A percentile compares a stretch with the other conserved stretches of the same genome.
Conservation (phyloP, 2,888 invertebrate species). For the Epistrophella euchroma region DNA sequence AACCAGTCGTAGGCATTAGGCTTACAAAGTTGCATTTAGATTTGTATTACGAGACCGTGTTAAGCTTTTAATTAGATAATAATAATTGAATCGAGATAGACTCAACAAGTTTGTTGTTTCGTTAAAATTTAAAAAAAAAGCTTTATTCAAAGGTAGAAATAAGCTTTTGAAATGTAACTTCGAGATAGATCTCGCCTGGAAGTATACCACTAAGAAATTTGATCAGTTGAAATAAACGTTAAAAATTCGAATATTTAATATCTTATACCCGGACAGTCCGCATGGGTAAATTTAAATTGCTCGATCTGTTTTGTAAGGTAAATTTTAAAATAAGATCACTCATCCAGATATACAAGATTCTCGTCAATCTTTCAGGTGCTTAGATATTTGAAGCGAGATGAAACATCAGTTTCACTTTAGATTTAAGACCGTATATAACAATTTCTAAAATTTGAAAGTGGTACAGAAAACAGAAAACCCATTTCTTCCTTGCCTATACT, state of each 20-base stretch:
- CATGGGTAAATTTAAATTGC: no score
- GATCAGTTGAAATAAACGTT: neutral
- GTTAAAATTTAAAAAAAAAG: slow-evolving; percentile 10
- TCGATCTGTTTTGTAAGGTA: no score
- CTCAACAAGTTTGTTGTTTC: neutral
- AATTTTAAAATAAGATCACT: no score
- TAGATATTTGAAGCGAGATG: no score
- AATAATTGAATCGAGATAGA: neutral
- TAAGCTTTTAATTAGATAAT: slow-evolving; percentile 38
- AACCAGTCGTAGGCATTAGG: slow-evolving; percentile 11
- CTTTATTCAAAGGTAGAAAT: neutral
- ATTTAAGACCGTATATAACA: no score
- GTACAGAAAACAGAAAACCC: no score
- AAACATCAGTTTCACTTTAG: no score
- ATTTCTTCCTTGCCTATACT: no score
- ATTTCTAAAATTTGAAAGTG: no score
- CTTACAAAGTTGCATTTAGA: slow-evolving; percentile 17
- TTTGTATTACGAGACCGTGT: neutral
- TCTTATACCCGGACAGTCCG: no score
- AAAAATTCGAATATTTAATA: neutral
- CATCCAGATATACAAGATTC: no score
- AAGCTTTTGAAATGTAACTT: slow-evolving; percentile 5
- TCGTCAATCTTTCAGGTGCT: no score
- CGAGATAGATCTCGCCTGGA: slow-evolving; percentile 19
- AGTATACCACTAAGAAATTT: slow-evolving; percentile 22